Evolutionary conservation across 2,888 invertebrate species (phyloP).

Genomic region (Beris morrisii): DNA sequence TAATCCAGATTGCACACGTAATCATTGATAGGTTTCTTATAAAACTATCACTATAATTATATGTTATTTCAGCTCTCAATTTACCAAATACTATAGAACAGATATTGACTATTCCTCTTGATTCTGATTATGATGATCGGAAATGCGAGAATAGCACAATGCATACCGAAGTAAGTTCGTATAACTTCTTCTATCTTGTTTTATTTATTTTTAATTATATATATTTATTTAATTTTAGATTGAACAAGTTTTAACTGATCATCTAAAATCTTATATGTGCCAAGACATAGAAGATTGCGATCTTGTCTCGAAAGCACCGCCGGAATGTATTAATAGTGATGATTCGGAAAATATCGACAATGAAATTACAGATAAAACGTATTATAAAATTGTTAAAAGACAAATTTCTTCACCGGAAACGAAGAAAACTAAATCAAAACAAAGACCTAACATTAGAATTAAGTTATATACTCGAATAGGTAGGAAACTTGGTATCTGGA

Average conservation of each 20-base stretch:
- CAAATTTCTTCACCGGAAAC: constrained; percentile 25
- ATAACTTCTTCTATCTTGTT: no score
- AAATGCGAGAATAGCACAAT: constrained; percentile 53
- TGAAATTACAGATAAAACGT: constrained; percentile 35
- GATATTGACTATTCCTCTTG: constrained; percentile 56
- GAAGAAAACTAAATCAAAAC: constrained; percentile 20
- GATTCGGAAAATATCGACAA: constrained; percentile 26
- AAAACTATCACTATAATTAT: no score
- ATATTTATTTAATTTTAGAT: constrained; percentile 18
- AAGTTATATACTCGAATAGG: constrained; percentile 43
- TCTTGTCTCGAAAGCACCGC: constrained; percentile 42
- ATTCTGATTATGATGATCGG: constrained; percentile 47
- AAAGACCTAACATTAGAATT: constrained; percentile 40
- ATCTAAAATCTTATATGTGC: constrained; percentile 42
- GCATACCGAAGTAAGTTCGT: constrained; percentile 33
- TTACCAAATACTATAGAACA: constrained; percentile 58
- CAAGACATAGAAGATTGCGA: constrained; percentile 42
- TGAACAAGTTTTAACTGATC: constrained; percentile 37
- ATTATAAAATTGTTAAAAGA: constrained; percentile 40
- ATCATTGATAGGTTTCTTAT: not conserved
- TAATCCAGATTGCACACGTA: constrained; percentile 63
- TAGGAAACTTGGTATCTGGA: constrained; percentile 45
- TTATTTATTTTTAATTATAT: not conserved
- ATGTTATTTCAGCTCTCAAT: constrained; percentile 52
- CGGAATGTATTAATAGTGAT: constrained; percentile 37